Conservation (phyloP, 2,797 vertebrate genomes). For the Momotus momota region DNA sequence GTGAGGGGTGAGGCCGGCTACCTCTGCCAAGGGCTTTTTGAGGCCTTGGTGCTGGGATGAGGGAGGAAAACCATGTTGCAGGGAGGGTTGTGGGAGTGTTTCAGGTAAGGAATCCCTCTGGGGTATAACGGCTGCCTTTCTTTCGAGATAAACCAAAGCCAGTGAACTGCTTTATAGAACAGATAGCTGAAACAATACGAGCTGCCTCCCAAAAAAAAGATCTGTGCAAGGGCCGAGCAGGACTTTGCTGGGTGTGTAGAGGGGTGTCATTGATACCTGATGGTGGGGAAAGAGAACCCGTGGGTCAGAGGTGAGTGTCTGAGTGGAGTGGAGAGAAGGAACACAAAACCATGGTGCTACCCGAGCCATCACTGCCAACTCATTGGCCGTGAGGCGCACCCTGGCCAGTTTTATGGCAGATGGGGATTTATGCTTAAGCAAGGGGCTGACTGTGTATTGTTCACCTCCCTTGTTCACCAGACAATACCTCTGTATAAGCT, state of each 20-base stretch:
- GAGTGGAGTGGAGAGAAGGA: not conserved
- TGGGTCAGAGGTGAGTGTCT: not conserved
- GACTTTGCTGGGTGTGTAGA: not conserved
- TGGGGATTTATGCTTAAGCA: not conserved
- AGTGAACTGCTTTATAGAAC: not conserved
- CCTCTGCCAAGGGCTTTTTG: not conserved
- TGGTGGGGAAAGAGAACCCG: not conserved
- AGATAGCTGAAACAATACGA: slow-evolving; percentile 18
- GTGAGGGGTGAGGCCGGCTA: not conserved
- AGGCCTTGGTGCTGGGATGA: not conserved
- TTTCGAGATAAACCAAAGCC: not conserved
- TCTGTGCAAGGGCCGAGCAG: not conserved
- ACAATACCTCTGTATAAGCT: not conserved
- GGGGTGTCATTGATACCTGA: not conserved
- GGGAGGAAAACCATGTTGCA: not conserved
- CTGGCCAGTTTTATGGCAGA: not conserved
- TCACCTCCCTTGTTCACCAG: not conserved
- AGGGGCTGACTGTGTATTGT: not conserved
- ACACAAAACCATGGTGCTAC: not conserved
- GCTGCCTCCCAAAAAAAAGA: not conserved
- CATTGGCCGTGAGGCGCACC: rapidly evolving
- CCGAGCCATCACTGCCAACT: not conserved
- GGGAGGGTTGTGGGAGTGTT: not conserved
- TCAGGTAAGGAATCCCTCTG: not conserved
- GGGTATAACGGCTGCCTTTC: not conserved